Percentiles rank a stretch among this genome's conserved stretches.
Conservation (phyloP, 2,888 invertebrate genomes). For the Thalpophila matura region DNA sequence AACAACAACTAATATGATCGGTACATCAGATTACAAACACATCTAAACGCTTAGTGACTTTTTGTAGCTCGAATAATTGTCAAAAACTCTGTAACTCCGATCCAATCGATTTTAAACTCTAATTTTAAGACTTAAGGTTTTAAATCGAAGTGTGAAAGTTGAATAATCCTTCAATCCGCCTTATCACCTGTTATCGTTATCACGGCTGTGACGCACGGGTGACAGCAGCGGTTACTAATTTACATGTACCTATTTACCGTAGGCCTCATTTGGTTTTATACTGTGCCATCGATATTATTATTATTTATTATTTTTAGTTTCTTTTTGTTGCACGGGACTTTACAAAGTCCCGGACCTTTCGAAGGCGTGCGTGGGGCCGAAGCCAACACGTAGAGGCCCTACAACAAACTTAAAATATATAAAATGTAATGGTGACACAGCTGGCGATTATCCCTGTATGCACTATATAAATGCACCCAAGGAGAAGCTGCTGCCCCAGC, state of each 20-base stretch:
- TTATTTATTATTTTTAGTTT: no score
- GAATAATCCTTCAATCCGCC: slow-evolving; percentile 61
- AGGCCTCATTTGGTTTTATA: slow-evolving; percentile 56
- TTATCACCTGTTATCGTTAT: slow-evolving; percentile 75
- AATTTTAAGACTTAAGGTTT: background rate
- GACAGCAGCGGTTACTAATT: slow-evolving; percentile 69
- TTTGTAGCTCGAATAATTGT: slow-evolving; percentile 8
- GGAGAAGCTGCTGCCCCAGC: no score
- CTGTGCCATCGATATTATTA: slow-evolving; percentile 44
- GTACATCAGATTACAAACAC: slow-evolving; percentile 24
- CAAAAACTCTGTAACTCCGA: slow-evolving; percentile 1
- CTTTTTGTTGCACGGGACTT: no score
- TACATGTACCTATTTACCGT: slow-evolving; percentile 64
- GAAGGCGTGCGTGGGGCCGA: no score
- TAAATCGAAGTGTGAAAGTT: background rate
- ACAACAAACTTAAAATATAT: no score
- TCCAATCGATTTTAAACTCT: slow-evolving; percentile 6
- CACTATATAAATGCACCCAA: no score
- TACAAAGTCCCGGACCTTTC: no score
- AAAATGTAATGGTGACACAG: no score
- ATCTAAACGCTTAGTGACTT: slow-evolving; percentile 20
- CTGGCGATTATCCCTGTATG: no score
- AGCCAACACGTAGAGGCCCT: no score
- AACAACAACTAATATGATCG: slow-evolving; percentile 37
- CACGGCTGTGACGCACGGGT: slow-evolving; percentile 71